Percentiles rank a stretch among this genome's conserved stretches.
Conservation (phyloP, 2,888 invertebrate species). For the Heliconius sara region DNA sequence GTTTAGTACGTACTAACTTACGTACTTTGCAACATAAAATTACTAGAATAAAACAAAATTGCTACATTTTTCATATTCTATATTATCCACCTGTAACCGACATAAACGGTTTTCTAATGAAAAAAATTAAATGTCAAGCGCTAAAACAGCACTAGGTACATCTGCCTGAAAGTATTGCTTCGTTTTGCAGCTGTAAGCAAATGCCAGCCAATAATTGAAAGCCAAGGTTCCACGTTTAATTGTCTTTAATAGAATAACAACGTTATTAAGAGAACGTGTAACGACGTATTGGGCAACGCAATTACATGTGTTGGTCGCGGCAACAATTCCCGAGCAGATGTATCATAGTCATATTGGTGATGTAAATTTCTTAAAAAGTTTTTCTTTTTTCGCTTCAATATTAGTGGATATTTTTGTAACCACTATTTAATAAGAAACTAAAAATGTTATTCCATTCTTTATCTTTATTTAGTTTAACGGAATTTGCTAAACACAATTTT, state of each 20-base stretch:
- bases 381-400: neutral
- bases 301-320: neutral
- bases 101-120: constrained; percentile 43
- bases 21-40: neutral
- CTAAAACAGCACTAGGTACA: constrained; percentile 61
- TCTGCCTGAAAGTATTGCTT: constrained; percentile 72
- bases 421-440: too few species aligned
- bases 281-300: neutral
- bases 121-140: constrained; percentile 59
- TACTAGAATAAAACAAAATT: constrained; percentile 9
- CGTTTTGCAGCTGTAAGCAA: constrained; percentile 77
- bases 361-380: neutral
- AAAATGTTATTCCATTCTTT: too few species aligned
- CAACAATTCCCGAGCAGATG: neutral
- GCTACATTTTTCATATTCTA: constrained; percentile 19
- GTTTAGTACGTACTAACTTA: neutral
- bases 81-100: constrained; percentile 37
- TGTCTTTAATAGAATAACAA: constrained; percentile 33
- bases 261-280: constrained; percentile 14
- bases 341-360: neutral
- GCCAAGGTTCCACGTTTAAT: constrained; percentile 38
- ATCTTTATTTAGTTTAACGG: too few species aligned
- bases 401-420: too few species aligned
- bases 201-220: constrained; percentile 75
- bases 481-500: too few species aligned